Percentiles rank a stretch among this genome's conserved stretches.
phyloP scores from a whole-genome alignment of 2,888 invertebrate genomes.

The Altica lythri region DNA sequence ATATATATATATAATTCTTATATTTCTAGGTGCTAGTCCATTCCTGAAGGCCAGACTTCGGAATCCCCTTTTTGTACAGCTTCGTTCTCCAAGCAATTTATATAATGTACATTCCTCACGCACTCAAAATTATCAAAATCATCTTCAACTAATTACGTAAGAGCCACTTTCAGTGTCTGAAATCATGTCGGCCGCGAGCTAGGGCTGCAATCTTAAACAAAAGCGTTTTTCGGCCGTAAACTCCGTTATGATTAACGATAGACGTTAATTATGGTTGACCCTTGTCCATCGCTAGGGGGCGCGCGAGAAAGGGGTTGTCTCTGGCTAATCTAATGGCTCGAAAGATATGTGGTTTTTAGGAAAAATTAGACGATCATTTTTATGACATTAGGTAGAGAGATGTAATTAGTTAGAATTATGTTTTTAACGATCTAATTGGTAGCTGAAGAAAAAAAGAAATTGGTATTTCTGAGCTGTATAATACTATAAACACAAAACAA shows the following conservation, averaged over 20 bases:
- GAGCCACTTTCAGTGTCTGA: constrained; percentile 34
- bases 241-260: constrained; percentile 49
- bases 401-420: no score
- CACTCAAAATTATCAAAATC: constrained; percentile 39
- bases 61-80: constrained; percentile 28
- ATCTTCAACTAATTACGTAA: constrained; percentile 38
- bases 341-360: not conserved
- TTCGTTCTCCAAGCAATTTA: constrained; percentile 27
- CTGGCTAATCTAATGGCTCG: not conserved
- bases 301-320: constrained; percentile 5
- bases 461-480: no score
- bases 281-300: constrained; percentile 40
- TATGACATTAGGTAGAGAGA: no score
- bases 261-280: constrained; percentile 50
- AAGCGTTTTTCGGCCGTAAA: constrained; percentile 43
- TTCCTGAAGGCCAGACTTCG: constrained; percentile 11
- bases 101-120: constrained; percentile 32
- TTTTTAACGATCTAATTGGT: no score
- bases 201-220: constrained; percentile 42
- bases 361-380: no score
- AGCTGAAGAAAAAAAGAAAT: no score
- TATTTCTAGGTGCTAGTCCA: no score
- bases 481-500: no score
- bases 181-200: constrained; percentile 28
- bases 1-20: no score